These are phyloP conservation scores for Drepanosiphum platanoidis DNA, from an alignment of 2,888 invertebrate species.

Conservation along the genomic window DNA sequence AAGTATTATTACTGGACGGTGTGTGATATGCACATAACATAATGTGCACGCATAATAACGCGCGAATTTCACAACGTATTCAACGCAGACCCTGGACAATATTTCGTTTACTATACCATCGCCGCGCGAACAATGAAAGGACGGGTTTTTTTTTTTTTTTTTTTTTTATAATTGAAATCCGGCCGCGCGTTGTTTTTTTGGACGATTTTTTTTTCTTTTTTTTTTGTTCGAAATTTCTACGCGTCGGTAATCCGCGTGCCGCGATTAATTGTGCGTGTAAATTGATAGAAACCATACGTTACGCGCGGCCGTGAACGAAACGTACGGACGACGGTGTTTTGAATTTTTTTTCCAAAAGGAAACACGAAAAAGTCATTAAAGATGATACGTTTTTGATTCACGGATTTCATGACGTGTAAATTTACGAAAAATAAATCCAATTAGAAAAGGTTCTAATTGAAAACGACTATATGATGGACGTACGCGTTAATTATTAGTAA, in stretches of 20 bases:
- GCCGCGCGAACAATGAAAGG: not conserved
- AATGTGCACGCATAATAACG: not conserved
- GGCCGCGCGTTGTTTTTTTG: not conserved
- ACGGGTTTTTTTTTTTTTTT: too few relatives aligned
- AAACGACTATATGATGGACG: not conserved
- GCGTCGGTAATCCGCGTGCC: not conserved
- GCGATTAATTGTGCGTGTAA: conserved; percentile 40
- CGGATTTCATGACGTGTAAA: conserved; percentile 7
- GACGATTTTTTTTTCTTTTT: not conserved
- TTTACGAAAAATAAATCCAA: not conserved
- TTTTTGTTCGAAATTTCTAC: not conserved
- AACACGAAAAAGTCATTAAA: not conserved
- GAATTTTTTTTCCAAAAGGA: not conserved
- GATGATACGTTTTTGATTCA: conserved; percentile 13
- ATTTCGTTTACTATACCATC: not conserved
- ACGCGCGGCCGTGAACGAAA: conserved; percentile 33
- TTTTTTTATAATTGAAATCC: conserved; percentile 27
- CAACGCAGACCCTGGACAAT: conserved; percentile 27
- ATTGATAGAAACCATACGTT: not conserved
- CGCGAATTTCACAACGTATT: conserved; percentile 12
- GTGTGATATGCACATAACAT: not conserved
- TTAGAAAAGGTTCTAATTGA: not conserved
- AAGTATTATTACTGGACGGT: not conserved
- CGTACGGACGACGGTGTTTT: conserved; percentile 25
- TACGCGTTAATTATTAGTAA: not conserved